These are phyloP conservation scores for Stichopus horrens DNA, from an alignment of 53 echinoderm and acorn worm genomes.

Conservation along the genomic window DNA sequence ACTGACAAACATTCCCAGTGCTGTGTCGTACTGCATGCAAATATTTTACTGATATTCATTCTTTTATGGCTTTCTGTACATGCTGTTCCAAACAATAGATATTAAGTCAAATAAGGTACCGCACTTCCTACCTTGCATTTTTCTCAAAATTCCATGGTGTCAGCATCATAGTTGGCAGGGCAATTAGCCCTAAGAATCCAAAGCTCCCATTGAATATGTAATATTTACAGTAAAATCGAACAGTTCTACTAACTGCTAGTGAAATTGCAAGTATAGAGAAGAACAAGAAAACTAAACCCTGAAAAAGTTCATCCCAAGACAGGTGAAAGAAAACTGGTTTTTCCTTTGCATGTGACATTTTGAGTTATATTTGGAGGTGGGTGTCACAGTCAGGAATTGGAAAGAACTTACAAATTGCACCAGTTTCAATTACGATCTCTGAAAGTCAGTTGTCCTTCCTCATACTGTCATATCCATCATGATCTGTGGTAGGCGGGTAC, in stretches of 20 bases:
- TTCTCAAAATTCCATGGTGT: constrained; percentile 54
- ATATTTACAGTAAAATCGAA: constrained; percentile 65
- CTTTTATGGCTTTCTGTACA: no score
- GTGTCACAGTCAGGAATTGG: neutral
- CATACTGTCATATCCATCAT: no score
- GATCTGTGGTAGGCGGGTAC: no score
- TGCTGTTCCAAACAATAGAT: no score
- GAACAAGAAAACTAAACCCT: neutral
- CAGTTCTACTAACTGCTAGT: constrained; percentile 39
- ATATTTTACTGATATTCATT: no score
- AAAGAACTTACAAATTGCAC: no score
- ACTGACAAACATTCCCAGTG: no score
- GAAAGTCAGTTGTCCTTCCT: no score
- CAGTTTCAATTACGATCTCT: no score
- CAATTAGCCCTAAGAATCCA: constrained; percentile 48
- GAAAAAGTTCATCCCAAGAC: constrained; percentile 17
- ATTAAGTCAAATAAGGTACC: no score
- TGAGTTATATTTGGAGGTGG: neutral
- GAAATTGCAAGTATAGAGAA: constrained; percentile 30
- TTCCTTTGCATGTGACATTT: neutral
- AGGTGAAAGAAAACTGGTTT: neutral
- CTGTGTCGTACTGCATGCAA: no score
- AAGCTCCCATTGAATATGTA: constrained; percentile 58
- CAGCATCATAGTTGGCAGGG: constrained; percentile 58
- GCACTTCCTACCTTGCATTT: constrained; percentile 52